These are phyloP conservation scores for Tautogolabrus adspersus DNA, from an alignment of 2,113 vertebrate species.

Conservation along the genomic window DNA sequence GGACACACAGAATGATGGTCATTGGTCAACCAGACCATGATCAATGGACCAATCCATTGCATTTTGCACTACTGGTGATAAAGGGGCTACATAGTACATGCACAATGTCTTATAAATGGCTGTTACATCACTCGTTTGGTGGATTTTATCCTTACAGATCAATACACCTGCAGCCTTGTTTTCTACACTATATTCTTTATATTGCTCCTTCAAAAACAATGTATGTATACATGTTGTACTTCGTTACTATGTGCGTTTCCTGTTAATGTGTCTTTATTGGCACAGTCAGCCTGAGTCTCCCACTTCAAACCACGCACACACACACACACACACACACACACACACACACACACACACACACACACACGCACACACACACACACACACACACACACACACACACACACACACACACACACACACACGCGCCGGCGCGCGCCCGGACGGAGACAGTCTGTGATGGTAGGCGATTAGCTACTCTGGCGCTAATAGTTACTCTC, in stretches of 20 bases:
- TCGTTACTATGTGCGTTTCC: background rate
- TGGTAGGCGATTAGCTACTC: constrained; percentile 57
- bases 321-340: too few species aligned
- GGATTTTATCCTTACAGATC: constrained; percentile 29
- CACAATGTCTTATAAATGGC: constrained; percentile 10
- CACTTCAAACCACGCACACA: constrained; percentile 32
- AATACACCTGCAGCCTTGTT: constrained; percentile 29
- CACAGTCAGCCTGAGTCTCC: constrained; percentile 6
- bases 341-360: background rate
- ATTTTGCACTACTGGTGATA: constrained; percentile 7
- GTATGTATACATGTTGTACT: too few species aligned
- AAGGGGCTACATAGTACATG: background rate
- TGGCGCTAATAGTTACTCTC: constrained; percentile 72
- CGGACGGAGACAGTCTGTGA: constrained; percentile 32
- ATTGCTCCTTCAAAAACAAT: too few species aligned
- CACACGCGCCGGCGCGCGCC: background rate
- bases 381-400: background rate
- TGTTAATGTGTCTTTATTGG: background rate
- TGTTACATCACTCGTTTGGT: constrained; percentile 1
- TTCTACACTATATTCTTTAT: background rate
- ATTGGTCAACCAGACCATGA: constrained; percentile 4
- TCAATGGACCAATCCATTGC: constrained; percentile 2
- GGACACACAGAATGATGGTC: constrained; percentile 27
- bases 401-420: constrained; percentile 33
- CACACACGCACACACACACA: constrained; percentile 34